phyloP scores from a whole-genome alignment of 2,888 invertebrate genomes.

The Anarsia innoxiella region DNA sequence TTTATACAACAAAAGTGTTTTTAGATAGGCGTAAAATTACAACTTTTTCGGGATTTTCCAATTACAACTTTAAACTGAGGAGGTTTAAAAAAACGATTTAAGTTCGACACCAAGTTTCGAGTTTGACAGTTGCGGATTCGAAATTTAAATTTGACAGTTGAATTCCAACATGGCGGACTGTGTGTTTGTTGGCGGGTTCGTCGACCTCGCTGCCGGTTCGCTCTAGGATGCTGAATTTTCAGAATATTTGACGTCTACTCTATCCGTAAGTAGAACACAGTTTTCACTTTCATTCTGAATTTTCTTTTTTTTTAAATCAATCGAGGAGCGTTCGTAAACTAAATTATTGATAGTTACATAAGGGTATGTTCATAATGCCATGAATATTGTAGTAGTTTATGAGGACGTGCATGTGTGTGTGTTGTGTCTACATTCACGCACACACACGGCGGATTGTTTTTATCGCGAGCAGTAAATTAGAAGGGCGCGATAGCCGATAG shows the following conservation, averaged over 20 bases:
- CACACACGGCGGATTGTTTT: conserved; percentile 53
- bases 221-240: conserved; percentile 65
- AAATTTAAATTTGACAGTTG: conserved; percentile 50
- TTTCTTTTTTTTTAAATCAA: conserved; percentile 11
- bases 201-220: conserved; percentile 39
- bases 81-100: conserved; percentile 18
- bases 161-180: conserved; percentile 63
- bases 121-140: conserved; percentile 53
- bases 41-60: conserved; percentile 23
- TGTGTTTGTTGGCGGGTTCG: conserved; percentile 60
- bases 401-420: conserved; percentile 26
- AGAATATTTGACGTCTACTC: conserved; percentile 67
- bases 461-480: conserved; percentile 68
- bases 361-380: conserved; percentile 50
- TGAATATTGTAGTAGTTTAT: conserved; percentile 54
- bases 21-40: conserved; percentile 64
- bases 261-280: conserved; percentile 59
- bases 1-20: conserved; percentile 73
- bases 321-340: conserved; percentile 27
- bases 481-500: conserved; percentile 64
- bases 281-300: not conserved
- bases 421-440: conserved; percentile 33
- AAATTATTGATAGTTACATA: conserved; percentile 56
- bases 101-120: conserved; percentile 37
- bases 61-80: conserved; percentile 4